A percentile compares a stretch with the other conserved stretches of the same genome.
phyloP scores from a whole-genome alignment of 2,797 vertebrate species.

The Spheniscus humboldti region DNA sequence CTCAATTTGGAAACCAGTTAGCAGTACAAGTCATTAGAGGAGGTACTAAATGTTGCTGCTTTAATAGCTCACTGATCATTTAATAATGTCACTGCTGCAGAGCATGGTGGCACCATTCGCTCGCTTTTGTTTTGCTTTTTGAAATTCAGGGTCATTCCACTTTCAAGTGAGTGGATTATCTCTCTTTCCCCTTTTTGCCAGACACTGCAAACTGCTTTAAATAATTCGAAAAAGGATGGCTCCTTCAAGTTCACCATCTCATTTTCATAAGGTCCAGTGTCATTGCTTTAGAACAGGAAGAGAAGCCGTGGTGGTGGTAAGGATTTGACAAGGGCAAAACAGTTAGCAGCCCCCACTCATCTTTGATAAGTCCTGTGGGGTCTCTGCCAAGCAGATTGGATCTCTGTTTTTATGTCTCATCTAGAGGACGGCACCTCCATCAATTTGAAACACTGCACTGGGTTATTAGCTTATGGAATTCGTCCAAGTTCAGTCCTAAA shows the following conservation, averaged over 20 bases:
- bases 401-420: slow-evolving; percentile 66
- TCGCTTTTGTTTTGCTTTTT: slow-evolving; percentile 66
- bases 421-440: slow-evolving; percentile 63
- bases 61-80: slow-evolving; percentile 72
- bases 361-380: slow-evolving; percentile 70
- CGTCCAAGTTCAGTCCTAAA: slow-evolving; percentile 56
- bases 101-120: slow-evolving; percentile 53
- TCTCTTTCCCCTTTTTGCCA: slow-evolving; percentile 28
- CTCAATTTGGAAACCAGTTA: slow-evolving; percentile 69
- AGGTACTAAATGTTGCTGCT: slow-evolving; percentile 66
- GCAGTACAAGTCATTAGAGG: slow-evolving; percentile 62
- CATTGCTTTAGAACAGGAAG: slow-evolving; percentile 44
- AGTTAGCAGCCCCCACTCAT: slow-evolving; percentile 63
- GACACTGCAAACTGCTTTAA: slow-evolving; percentile 47
- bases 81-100: slow-evolving; percentile 66
- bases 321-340: slow-evolving; percentile 69
- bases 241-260: slow-evolving; percentile 55
- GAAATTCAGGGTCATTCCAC: slow-evolving; percentile 65
- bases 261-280: slow-evolving; percentile 56
- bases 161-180: slow-evolving; percentile 53
- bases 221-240: slow-evolving; percentile 58
- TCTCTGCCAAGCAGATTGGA: slow-evolving; percentile 64
- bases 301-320: neutral
- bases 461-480: slow-evolving; percentile 66
- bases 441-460: slow-evolving; percentile 55